A percentile compares a stretch with the other conserved stretches of the same genome.
Conservation (phyloP, 1,140 invertebrate genomes). For the Lepidurus packardi region DNA sequence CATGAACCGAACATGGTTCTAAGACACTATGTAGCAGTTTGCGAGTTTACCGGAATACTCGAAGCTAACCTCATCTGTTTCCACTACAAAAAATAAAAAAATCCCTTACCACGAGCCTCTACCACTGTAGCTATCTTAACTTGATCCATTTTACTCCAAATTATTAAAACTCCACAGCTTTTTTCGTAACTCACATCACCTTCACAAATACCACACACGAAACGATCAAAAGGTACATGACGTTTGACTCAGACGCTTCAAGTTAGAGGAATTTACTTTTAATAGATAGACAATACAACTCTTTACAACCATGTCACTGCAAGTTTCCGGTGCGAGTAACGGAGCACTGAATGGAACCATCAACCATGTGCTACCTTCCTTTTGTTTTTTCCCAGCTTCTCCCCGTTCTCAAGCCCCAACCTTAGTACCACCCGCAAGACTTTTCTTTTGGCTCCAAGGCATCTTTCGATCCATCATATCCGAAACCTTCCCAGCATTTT, state of each 20-base stretch:
- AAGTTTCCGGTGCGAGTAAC: conserved; percentile 2
- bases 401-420: neutral
- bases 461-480: neutral
- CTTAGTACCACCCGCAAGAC: neutral
- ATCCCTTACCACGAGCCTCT: no score
- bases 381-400: neutral
- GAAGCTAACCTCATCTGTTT: no score
- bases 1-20: neutral
- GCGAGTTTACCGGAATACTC: no score
- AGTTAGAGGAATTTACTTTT: neutral
- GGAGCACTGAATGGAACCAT: conserved; percentile 1
- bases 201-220: no score
- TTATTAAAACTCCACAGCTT: no score
- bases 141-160: no score
- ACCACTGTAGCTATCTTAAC: no score
- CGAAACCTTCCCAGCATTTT: neutral
- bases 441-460: conserved; percentile 3
- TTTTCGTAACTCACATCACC: no score
- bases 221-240: no score
- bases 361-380: neutral
- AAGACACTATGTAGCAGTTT: no score
- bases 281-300: neutral
- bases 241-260: neutral
- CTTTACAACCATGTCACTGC: conserved; percentile 14
- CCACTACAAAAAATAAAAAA: no score